Base-by-base conservation (phyloP, 1,140 invertebrate species). In the Penaeus japonicus region DNA sequence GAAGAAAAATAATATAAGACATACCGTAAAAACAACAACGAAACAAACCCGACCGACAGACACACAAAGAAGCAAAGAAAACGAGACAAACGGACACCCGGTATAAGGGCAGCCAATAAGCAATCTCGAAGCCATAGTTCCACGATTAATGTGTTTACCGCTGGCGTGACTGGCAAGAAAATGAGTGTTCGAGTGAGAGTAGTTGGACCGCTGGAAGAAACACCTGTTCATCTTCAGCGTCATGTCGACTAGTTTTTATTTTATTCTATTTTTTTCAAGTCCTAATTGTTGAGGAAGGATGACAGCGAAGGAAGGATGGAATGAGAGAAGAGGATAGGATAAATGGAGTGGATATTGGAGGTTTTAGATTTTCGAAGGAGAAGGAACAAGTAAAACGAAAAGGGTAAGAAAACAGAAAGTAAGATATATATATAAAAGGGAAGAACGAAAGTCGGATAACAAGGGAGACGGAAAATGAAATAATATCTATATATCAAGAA, bases 381-480 rank as follows among this genome's bases (percentile, higher is more conserved):
- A 80, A 80, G 78, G 27, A 20, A 80, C 2, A 80, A 20, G 53
- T n/a, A 39, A 24, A 54, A 80, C 24, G 24, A 53, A 55, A 27
- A 22, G 27, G 47, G 20, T n/a, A n/a, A n/a, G n/a, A n/a, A n/a
- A n/a, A n/a, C n/a, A n/a, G 20, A 53, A 47, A 17, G 75, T 35
- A 53, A 22, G 78, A 47, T 5, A 80, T 7, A 53, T 47, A 53
- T 22, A 12, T n/a, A 47, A 53, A 35, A 53, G 24, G 32, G 55
- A 22, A 53, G 32, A 53, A 4, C 24, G 7, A 5, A 10, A 22
- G 32, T n/a, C 7, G 78, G n/a, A 79, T 35, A 39, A 30, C n/a
- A 79, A 79, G 77, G n/a, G 27, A 79, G 77, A 79, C 27, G 39
- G 77, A 30, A 35, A 47, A 79, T n/a, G 47, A 39, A 79, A n/a